These are phyloP conservation scores for Conus ventricosus DNA, from an alignment of 1,140 invertebrate genomes.

Conservation along the genomic window DNA sequence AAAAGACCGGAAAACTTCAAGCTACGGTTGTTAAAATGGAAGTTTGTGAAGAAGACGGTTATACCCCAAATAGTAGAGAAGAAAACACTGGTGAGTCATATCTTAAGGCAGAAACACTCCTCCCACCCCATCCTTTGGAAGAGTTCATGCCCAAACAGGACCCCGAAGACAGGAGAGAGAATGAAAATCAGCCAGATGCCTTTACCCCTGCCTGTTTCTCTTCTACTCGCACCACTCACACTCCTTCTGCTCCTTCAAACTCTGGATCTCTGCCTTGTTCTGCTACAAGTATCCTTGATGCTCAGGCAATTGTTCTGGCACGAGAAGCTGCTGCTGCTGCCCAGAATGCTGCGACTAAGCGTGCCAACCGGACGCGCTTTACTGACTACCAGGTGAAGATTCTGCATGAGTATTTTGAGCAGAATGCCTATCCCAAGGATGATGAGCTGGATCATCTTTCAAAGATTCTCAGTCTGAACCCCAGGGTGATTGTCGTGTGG, in stretches of 20 bases:
- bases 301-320: constrained; percentile 38
- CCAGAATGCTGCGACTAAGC: constrained; percentile 81
- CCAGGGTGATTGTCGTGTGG: constrained; percentile 96
- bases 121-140: constrained; percentile 27
- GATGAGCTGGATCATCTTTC: constrained; percentile 99
- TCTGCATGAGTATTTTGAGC: constrained; percentile 99
- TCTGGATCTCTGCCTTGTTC: constrained; percentile 68
- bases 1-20: constrained; percentile 93
- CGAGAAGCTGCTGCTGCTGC: constrained; percentile 43
- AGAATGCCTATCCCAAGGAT: constrained; percentile 99
- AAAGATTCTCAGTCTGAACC: constrained; percentile 92
- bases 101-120: neutral
- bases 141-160: constrained; percentile 25
- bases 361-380: constrained; percentile 98
- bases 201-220: constrained; percentile 49
- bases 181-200: constrained; percentile 47
- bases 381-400: constrained; percentile 99
- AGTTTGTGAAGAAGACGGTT: constrained; percentile 50
- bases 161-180: constrained; percentile 43
- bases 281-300: constrained; percentile 34
- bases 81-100: constrained; percentile 14
- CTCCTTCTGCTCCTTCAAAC: constrained; percentile 63
- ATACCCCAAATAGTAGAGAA: neutral
- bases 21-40: constrained; percentile 52
- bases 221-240: constrained; percentile 53